These are phyloP conservation scores for Pandemis corylana DNA, from an alignment of 2,888 invertebrate species.

Conservation along the genomic window DNA sequence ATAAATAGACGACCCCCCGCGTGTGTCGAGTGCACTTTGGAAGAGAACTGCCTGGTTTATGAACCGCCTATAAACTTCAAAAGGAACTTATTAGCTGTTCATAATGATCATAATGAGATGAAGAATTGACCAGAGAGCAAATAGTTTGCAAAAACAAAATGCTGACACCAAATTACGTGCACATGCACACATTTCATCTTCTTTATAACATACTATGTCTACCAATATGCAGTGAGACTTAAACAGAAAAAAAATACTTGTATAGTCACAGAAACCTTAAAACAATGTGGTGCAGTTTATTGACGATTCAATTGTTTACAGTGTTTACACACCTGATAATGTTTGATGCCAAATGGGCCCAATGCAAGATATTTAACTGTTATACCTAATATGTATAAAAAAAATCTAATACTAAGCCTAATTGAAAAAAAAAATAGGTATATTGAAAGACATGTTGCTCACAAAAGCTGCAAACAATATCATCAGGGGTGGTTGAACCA, in stretches of 20 bases:
- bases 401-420: too few relatives aligned
- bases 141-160: not conserved
- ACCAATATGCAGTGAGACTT: too few relatives aligned
- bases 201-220: too few relatives aligned
- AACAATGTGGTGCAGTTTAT: not conserved
- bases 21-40: slow-evolving; percentile 31
- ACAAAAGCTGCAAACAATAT: not conserved
- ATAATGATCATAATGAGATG: not conserved
- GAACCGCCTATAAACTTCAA: slow-evolving; percentile 12
- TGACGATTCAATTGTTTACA: too few relatives aligned
- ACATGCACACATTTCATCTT: too few relatives aligned
- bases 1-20: slow-evolving; percentile 42
- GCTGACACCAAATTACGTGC: not conserved
- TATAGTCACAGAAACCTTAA: not conserved
- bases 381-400: too few relatives aligned
- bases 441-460: too few relatives aligned
- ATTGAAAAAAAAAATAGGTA: too few relatives aligned
- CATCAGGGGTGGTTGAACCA: not conserved
- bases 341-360: too few relatives aligned
- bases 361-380: too few relatives aligned
- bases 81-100: slow-evolving; percentile 12
- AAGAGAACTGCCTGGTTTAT: not conserved
- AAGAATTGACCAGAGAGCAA: not conserved
- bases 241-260: not conserved
- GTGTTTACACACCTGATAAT: too few relatives aligned